phyloP scores from a whole-genome alignment of 2,888 invertebrate species.

The Clepsis dumicolana region DNA sequence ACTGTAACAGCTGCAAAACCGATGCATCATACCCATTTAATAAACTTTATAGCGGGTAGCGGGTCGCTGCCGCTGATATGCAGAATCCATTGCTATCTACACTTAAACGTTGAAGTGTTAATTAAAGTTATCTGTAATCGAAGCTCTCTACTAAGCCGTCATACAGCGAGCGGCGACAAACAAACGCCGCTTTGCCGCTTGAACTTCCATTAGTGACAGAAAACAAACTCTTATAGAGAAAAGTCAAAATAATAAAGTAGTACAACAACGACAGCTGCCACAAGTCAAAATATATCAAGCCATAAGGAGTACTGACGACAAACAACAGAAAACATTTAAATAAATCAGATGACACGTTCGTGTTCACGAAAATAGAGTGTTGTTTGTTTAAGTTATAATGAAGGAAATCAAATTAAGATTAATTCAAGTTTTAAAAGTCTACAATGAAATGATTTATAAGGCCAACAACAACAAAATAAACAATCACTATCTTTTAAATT shows the following conservation, averaged over 20 bases:
- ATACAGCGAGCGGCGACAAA: constrained; percentile 16
- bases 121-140: constrained; percentile 65
- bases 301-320: constrained; percentile 63
- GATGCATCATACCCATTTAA: constrained; percentile 47
- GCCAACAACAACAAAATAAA: background rate
- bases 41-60: constrained; percentile 40
- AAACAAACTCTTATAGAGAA: constrained; percentile 62
- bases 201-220: constrained; percentile 66
- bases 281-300: constrained; percentile 42
- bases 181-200: constrained; percentile 12
- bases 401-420: constrained; percentile 1
- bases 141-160: constrained; percentile 59
- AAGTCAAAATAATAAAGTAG: constrained; percentile 19
- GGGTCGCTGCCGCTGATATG: constrained; percentile 50
- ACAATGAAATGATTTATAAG: background rate
- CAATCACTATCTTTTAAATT: background rate
- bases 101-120: constrained; percentile 67
- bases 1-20: constrained; percentile 53
- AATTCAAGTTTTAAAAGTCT: background rate
- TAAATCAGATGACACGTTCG: constrained; percentile 43
- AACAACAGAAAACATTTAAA: constrained; percentile 60
- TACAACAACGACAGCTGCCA: constrained; percentile 46
- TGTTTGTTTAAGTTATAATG: constrained; percentile 4
- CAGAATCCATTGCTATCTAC: constrained; percentile 51
- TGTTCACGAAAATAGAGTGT: constrained; percentile 40